Evolutionary conservation across 2,888 invertebrate species (phyloP), one percentile per base, ranked within the genome.

Genomic region (Drosophila antonietae): DNA sequence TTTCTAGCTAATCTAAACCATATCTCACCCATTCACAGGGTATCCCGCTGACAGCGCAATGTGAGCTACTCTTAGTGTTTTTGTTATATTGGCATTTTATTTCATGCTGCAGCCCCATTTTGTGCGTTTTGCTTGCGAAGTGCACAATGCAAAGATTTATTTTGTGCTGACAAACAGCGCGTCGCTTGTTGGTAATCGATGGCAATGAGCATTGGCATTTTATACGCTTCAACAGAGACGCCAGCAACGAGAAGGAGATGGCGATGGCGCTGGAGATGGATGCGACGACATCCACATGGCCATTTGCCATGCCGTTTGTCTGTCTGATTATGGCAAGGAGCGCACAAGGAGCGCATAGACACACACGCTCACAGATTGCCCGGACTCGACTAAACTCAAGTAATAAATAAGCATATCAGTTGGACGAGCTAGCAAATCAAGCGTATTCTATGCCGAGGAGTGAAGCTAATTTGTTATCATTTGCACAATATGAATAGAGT

Each of bases 131-230:
- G 69, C 70, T 72, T 67, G 83, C 53, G 52, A 80, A 84, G 57
- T 88, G 84, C 89, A 83, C 88, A 87, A 82, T 85, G 83, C 83
- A 77, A 88, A 88, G 87, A 89, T 87, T 87, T 89, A 87, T 87
- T 80, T 83, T 87, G 55, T 85, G 87, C 88, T 87, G 87, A 87
- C 87, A 85, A 87, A 89, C 90, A 85, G 71, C 80, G 78, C 71
- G 41, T 64, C 75, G 57, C 78, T 76, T 84, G 80, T 73, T 70
- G 68, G 82, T 73, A 89, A 88, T 86, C 88, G 88, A 85, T 78
- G 75, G 85, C 75, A 78, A 70, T 75, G 78, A 75, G 75, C 78
- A 72, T 64, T 67, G 70, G 68, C 72, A 79, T 72, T 68, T 69
- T 52, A 31, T 64, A 15, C 47, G 58, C 59, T 52, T 58, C 28